Conservation (phyloP, 2,113 vertebrate genomes). For the Camelus bactrianus region DNA sequence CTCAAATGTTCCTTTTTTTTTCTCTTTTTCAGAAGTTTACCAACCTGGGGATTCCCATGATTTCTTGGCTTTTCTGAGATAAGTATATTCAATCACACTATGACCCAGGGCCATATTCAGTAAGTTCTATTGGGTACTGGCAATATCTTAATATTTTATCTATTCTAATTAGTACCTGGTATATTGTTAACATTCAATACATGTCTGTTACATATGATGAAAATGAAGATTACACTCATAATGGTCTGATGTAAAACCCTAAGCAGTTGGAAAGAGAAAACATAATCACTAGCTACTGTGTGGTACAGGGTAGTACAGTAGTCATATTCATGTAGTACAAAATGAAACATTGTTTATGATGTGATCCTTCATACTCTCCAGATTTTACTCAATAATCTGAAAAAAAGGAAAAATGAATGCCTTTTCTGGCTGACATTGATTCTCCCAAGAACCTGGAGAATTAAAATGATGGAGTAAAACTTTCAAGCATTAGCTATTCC, state of each 20-base stretch:
- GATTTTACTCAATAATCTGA: neutral
- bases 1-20: neutral
- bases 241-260: neutral
- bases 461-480: neutral
- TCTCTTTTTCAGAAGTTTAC: neutral
- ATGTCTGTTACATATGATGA: neutral
- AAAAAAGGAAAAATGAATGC: neutral
- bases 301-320: neutral
- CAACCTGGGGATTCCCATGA: neutral
- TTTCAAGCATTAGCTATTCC: neutral
- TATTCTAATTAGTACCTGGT: neutral
- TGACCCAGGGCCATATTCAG: neutral
- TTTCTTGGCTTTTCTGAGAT: neutral
- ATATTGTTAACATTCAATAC: neutral
- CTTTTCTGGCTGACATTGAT: neutral
- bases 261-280: neutral
- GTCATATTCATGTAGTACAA: neutral
- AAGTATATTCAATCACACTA: neutral
- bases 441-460: neutral
- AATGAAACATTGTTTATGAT: constrained; percentile 3
- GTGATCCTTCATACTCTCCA: neutral
- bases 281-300: neutral
- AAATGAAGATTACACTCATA: neutral
- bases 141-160: neutral
- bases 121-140: neutral